A percentile compares a stretch with the other conserved stretches of the same genome.
Conservation (phyloP, 2,888 invertebrate species). For the Chirona hameri region DNA sequence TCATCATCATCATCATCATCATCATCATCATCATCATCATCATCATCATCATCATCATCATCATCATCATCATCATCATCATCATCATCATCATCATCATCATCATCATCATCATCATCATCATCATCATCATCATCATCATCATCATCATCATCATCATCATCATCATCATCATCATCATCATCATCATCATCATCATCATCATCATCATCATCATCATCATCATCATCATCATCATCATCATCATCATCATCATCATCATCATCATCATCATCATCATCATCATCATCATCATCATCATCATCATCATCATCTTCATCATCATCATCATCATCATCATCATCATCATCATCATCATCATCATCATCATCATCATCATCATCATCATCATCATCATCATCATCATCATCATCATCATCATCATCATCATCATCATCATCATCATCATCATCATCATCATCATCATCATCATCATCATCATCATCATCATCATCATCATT, state of each 20-base stretch:
- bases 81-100: slow-evolving; percentile 22
- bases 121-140: slow-evolving; percentile 22
- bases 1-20: no score
- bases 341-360: no score
- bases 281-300: no score
- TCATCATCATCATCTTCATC: no score
- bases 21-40: slow-evolving; percentile 22
- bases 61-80: slow-evolving; percentile 22
- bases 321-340: no score
- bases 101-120: slow-evolving; percentile 22
- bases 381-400: slow-evolving; percentile 29
- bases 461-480: slow-evolving; percentile 5
- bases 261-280: no score
- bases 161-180: slow-evolving; percentile 22
- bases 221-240: no score
- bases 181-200: no score
- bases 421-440: slow-evolving; percentile 22
- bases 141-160: slow-evolving; percentile 22
- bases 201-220: no score
- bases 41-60: slow-evolving; percentile 22
- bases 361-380: slow-evolving; percentile 25
- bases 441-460: slow-evolving; percentile 22
- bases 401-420: slow-evolving; percentile 27
- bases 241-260: no score
- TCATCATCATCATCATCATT: slow-evolving; percentile 31